A percentile compares a stretch with the other conserved stretches of the same genome.
Conservation (phyloP, 2,113 vertebrate species). For the Anhinga rufa region DNA sequence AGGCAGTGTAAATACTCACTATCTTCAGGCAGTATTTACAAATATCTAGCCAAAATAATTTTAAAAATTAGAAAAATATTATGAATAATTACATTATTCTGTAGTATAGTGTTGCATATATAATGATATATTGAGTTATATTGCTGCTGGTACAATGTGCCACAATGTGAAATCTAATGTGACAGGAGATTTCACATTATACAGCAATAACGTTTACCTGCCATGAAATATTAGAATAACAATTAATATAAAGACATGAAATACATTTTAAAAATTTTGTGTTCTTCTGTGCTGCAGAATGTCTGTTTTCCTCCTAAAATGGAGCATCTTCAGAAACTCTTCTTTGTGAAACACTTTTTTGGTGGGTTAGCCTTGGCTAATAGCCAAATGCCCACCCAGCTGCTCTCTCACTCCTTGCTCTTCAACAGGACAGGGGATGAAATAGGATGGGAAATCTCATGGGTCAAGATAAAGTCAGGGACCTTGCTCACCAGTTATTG, state of each 20-base stretch:
- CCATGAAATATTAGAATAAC: background rate
- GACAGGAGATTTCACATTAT: background rate
- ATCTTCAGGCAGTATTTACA: background rate
- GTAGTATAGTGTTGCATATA: background rate
- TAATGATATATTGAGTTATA: background rate
- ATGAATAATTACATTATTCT: background rate
- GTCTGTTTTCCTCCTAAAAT: background rate
- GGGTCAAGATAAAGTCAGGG: background rate
- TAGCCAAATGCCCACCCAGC: background rate
- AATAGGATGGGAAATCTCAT: background rate
- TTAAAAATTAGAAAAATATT: background rate
- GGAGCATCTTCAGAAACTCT: background rate
- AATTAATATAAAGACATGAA: background rate
- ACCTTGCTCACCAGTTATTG: background rate
- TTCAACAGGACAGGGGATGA: background rate
- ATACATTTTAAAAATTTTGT: background rate
- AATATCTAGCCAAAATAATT: background rate
- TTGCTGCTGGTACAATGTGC: background rate
- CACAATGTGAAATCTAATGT: background rate
- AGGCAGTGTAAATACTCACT: background rate
- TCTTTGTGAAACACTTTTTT: background rate
- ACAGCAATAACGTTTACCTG: background rate
- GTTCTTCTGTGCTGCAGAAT: background rate
- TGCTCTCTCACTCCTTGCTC: background rate
- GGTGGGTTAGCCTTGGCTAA: background rate